Conservation (phyloP, 2,888 invertebrate species). For the Drosophila prostipennis region DNA sequence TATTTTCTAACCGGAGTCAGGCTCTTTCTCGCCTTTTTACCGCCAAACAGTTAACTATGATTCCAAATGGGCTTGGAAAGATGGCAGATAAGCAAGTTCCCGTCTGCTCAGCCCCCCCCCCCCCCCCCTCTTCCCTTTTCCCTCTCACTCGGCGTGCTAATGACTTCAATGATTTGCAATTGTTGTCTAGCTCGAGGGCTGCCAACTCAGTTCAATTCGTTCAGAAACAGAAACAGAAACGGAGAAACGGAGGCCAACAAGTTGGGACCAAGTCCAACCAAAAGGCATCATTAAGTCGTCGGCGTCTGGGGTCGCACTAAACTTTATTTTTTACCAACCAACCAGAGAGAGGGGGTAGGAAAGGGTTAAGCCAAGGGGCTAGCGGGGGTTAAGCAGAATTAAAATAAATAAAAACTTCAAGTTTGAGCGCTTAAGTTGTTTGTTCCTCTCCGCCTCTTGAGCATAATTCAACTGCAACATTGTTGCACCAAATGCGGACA, state of each 20-base stretch:
- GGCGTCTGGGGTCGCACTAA: slow-evolving; percentile 12
- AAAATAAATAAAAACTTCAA: slow-evolving; percentile 77
- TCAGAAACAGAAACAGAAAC: slow-evolving; percentile 11
- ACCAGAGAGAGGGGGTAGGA: not conserved
- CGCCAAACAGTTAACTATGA: slow-evolving; percentile 2
- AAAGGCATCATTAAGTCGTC: slow-evolving; percentile 67
- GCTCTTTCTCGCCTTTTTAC: not conserved
- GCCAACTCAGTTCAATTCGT: slow-evolving; percentile 23
- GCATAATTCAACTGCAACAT: slow-evolving; percentile 73
- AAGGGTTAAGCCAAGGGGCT: not conserved
- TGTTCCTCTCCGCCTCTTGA: slow-evolving; percentile 63
- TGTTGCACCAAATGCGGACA: slow-evolving; percentile 66
- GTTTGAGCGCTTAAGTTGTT: slow-evolving; percentile 75
- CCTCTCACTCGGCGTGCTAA: slow-evolving; percentile 30
- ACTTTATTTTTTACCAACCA: slow-evolving; percentile 17
- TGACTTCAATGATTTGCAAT: slow-evolving; percentile 50
- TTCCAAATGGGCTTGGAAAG: slow-evolving; percentile 9
- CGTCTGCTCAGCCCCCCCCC: too few relatives aligned
- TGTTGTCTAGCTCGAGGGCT: slow-evolving; percentile 25
- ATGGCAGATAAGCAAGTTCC: slow-evolving; percentile 12
- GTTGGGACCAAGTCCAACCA: not conserved
- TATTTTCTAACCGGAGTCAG: not conserved
- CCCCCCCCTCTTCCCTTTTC: too few relatives aligned
- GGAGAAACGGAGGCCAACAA: not conserved
- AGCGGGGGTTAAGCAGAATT: slow-evolving; percentile 49